Percentiles rank a stretch among this genome's conserved stretches.
These are phyloP conservation scores for Podargus strigoides DNA, from an alignment of 2,797 vertebrate species.

Conservation along the genomic window DNA sequence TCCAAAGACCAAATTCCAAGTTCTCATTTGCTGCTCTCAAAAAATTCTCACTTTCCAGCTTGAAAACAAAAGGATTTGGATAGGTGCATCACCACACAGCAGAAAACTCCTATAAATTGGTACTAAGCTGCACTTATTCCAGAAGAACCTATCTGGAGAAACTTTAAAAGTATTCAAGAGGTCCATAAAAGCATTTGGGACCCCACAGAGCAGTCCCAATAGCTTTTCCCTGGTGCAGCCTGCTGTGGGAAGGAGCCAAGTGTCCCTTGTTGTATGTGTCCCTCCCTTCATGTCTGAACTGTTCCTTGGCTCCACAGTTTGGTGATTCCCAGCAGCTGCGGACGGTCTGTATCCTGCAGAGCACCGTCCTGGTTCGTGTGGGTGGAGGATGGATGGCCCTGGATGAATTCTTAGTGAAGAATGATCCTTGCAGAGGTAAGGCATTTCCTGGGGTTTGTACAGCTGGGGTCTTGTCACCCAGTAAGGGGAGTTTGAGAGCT, in stretches of 20 bases:
- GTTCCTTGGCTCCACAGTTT: conserved; percentile 78
- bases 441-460: accelerated
- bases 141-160: background rate
- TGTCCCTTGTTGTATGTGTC: background rate
- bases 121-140: accelerated
- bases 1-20: background rate
- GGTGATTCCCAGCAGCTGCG: conserved; percentile 98
- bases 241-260: background rate
- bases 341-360: conserved; percentile 94
- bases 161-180: accelerated
- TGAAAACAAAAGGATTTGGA: background rate
- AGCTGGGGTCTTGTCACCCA: accelerated
- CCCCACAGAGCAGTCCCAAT: background rate
- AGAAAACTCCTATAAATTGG: background rate
- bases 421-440: conserved; percentile 98
- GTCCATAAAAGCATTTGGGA: background rate
- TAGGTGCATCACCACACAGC: background rate
- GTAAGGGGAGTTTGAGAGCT: background rate
- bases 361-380: conserved; percentile 97
- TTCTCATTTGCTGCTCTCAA: background rate
- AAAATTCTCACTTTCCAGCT: background rate
- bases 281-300: background rate
- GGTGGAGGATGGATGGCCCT: conserved; percentile 99
- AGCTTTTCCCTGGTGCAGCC: conserved; percentile 59
- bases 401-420: conserved; percentile 97